Percentiles rank a stretch among this genome's conserved stretches.
Conservation (phyloP, 92 coral and sea anemone genomes). For the Hydrozoanthus gracilis region DNA sequence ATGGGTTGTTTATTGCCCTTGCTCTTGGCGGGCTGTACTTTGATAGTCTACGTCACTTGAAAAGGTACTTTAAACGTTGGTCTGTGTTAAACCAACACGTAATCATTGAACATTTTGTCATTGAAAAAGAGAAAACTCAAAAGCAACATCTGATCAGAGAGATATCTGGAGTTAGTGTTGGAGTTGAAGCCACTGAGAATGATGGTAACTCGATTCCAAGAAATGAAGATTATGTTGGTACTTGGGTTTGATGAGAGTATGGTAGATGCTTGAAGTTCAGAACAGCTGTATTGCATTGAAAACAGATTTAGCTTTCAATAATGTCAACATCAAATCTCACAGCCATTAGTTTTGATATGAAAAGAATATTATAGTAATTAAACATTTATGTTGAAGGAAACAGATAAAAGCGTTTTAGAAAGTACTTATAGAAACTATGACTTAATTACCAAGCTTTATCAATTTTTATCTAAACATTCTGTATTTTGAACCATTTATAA, state of each 20-base stretch:
- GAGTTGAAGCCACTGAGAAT: conserved; percentile 33
- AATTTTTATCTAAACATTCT: too few species aligned
- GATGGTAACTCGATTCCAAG: background rate
- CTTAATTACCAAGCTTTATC: too few species aligned
- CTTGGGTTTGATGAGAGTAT: conserved; percentile 25
- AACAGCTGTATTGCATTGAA: too few species aligned
- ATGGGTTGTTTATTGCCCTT: conserved; percentile 91
- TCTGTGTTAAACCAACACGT: conserved; percentile 84
- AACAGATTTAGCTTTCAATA: too few species aligned
- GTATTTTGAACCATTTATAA: too few species aligned
- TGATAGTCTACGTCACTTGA: conserved; percentile 89
- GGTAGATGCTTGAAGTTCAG: too few species aligned
- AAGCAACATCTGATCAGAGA: conserved; percentile 3
- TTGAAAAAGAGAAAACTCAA: conserved; percentile 42
- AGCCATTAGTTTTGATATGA: too few species aligned
- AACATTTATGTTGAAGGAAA: too few species aligned
- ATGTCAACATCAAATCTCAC: too few species aligned
- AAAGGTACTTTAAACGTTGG: conserved; percentile 90
- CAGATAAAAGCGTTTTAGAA: too few species aligned
- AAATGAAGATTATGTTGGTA: background rate
- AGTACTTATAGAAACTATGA: too few species aligned
- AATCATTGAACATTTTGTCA: conserved; percentile 71
- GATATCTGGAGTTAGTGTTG: conserved; percentile 36
- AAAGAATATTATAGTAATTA: too few species aligned
- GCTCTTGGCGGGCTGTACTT: conserved; percentile 96